These are phyloP conservation scores for Otus sunia DNA, from an alignment of 2,113 vertebrate species.

Conservation along the genomic window DNA sequence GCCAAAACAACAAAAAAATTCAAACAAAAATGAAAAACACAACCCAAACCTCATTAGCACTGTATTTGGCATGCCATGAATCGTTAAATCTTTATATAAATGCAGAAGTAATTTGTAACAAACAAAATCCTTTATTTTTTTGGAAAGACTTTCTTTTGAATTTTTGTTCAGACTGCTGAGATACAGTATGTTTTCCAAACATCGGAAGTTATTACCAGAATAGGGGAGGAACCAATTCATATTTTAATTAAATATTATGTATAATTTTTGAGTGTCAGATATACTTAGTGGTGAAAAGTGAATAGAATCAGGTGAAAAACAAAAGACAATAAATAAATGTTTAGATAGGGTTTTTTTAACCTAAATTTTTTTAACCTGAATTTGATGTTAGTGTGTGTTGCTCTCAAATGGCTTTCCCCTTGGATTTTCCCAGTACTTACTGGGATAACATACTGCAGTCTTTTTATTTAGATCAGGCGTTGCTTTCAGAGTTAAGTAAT, in stretches of 20 bases:
- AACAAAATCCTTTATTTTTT: not conserved
- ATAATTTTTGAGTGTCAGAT: not conserved
- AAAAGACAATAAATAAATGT: not conserved
- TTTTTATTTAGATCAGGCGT: slow-evolving; percentile 34
- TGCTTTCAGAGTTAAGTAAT: slow-evolving; percentile 32
- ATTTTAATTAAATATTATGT: not conserved
- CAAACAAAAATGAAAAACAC: slow-evolving; percentile 47
- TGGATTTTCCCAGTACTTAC: not conserved
- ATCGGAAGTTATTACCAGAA: not conserved
- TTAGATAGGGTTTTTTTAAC: not conserved
- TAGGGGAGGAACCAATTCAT: not conserved
- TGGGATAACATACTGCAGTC: not conserved
- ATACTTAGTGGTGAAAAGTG: not conserved
- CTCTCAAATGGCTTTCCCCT: not conserved
- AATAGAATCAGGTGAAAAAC: not conserved
- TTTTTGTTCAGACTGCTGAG: not conserved
- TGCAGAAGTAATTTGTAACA: slow-evolving; percentile 53
- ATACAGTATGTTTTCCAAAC: not conserved
- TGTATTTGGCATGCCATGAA: slow-evolving; percentile 28
- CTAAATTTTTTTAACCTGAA: not conserved
- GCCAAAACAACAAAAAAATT: not conserved
- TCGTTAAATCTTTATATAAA: slow-evolving; percentile 56
- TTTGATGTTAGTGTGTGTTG: not conserved
- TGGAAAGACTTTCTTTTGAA: not conserved
- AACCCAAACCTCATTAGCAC: slow-evolving; percentile 46